Evolutionary conservation across 2,113 vertebrate genomes (phyloP), one percentile per base, ranked within the genome.

Genomic region (Hippolais icterina): DNA sequence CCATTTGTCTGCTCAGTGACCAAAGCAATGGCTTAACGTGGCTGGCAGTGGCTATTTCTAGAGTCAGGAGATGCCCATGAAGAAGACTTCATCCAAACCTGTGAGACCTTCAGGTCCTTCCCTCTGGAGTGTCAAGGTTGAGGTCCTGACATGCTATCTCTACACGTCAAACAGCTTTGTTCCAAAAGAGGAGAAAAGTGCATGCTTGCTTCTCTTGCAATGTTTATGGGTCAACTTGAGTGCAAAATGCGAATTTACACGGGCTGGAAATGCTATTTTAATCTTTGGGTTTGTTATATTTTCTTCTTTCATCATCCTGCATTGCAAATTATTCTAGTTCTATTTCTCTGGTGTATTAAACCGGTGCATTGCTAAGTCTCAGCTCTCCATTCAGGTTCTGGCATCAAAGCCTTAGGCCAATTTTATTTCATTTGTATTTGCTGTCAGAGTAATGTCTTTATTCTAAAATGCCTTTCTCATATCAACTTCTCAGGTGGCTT

Each of bases 381-480:
- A 54, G 90, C 92, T 97, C 97, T 97, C 93, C 91, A 86, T 96
- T 98, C 97, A 98, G 91, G 94, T 97, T 96, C 97, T 69, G 53
- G 96, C 97, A 97, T 98, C 97, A 98, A 97, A 98, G 98, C 98
- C 97, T 97, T 96, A 94, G 97, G 97, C 97, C 96, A 97, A 98
- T 98, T 98, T 98, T 97, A 97, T 98, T 98, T 97, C 97, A 98
- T 98, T 98, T 98, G 94, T 98, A 96, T 98, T 97, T 98, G 94
- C 97, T 97, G 97, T 97, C 97, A 98, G 97, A 98, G 93, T 96
- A 98, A 98, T 97, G 96, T 98, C 98, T 98, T 98, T 98, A 97
- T 98, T 98, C 97, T 95, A 94, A 97, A 97, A 96, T 97, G 95
- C 93, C 95, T 96, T 97, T 97, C 97, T 97, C 92, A 83, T 97